phyloP scores from a whole-genome alignment of 2,797 vertebrate species.

The Eutrigla gurnardus region DNA sequence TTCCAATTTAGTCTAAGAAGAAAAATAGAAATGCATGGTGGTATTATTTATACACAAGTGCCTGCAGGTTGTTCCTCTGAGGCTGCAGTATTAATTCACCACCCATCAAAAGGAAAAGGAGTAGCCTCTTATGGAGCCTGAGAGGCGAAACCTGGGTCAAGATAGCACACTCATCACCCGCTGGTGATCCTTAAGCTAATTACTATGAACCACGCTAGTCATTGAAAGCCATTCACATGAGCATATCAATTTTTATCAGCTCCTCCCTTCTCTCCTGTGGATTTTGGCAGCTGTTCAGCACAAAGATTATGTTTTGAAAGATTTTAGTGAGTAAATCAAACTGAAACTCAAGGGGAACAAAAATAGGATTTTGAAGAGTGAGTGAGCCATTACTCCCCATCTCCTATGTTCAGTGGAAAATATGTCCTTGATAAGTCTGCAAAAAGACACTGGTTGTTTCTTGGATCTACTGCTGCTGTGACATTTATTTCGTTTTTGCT shows the following conservation, averaged over 20 bases:
- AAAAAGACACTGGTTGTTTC: not conserved
- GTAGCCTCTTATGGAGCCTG: not conserved
- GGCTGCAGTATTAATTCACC: not conserved
- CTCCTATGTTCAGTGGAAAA: not conserved
- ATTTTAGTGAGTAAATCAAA: not conserved
- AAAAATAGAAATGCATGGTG: not conserved
- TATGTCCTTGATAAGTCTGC: not conserved
- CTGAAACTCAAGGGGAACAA: not conserved
- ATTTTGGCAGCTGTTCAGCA: not conserved
- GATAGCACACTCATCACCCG: not conserved
- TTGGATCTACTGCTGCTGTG: not conserved
- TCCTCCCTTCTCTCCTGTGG: not conserved
- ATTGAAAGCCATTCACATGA: not conserved
- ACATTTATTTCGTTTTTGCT: not conserved
- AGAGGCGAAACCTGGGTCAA: not conserved
- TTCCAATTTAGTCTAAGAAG: not conserved
- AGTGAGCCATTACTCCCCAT: not conserved
- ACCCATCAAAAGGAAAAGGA: not conserved
- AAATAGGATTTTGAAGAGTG: conserved; percentile 15
- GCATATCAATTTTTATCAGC: not conserved
- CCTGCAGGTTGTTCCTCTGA: not conserved
- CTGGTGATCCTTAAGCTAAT: conserved; percentile 1
- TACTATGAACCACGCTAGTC: not conserved
- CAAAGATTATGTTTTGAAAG: not conserved
- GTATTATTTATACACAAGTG: not conserved